Base-by-base conservation (phyloP, 1,140 invertebrate species). In the Pectinophora gossypiella region DNA sequence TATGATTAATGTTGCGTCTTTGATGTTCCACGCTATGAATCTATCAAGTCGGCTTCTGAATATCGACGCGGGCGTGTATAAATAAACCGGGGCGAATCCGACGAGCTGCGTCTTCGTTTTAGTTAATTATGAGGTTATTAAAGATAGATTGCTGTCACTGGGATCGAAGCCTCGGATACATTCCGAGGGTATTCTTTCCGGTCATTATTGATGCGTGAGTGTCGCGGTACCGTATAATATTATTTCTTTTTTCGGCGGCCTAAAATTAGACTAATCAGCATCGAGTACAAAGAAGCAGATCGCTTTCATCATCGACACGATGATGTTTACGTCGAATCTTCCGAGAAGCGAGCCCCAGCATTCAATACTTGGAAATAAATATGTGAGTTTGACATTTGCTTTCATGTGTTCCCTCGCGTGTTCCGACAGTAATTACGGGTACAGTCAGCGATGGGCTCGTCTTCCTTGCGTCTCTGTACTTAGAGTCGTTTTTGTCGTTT, bases 281-380 rank as follows among this genome's bases (percentile, higher is more conserved):
- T 76, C 55, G 70, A 70, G 78, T 82, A 87, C 84, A 85, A 85
- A 87, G 84, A 76, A 76, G 70, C 72, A 76, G 75, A 82, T 84
- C 80, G 78, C 84, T 87, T 87, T 87, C 81, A 87, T 87, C 84
- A 87, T 87, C 81, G 84, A 87, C 84, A 84, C 50, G 76, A 72
- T 79, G 73, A 74, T 87, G 81, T 87, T 87, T 86, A 86, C 72
- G 60, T 59, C 60, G 72, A 62, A 66, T 72, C 68, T 85, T 84
- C 81, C 66, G 61, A 83, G 81, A 85, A 78, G 51, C 76, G 69
- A 61, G 49, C 65, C 70, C 68, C 72, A 73, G 58, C 70, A 81
- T 86, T 83, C 84, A 83, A 87, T 87, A 87, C 84, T 85, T 78
- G 80, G 84, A 87, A 87, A 87, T 87, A 87, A 86, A 87, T 87